Evolutionary conservation across 2,797 vertebrate genomes (phyloP).

Genomic region (Takifugu rubripes): DNA sequence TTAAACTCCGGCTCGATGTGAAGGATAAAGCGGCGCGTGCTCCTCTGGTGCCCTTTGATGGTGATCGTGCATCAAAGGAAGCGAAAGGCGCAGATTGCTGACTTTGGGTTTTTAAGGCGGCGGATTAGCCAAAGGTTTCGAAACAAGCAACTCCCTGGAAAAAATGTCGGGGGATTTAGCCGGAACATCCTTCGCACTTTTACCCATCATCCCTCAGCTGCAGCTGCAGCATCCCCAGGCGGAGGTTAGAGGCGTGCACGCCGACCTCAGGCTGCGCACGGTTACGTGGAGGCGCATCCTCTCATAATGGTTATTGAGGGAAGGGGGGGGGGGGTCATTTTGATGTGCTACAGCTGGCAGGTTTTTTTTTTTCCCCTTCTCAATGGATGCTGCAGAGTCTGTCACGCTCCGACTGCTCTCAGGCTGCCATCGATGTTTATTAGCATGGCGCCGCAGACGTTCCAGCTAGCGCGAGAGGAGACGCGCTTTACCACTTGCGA

Average conservation of each 20-base stretch:
- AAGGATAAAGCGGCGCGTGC: slow-evolving; percentile 22
- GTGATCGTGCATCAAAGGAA: slow-evolving; percentile 44
- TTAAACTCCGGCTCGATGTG: slow-evolving; percentile 38
- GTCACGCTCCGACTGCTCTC: slow-evolving; percentile 66
- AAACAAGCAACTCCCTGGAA: slow-evolving; percentile 32
- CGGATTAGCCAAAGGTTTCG: slow-evolving; percentile 16
- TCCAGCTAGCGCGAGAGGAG: neutral
- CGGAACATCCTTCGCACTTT: slow-evolving; percentile 46
- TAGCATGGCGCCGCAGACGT: slow-evolving; percentile 8
- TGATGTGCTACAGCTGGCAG: slow-evolving; percentile 51
- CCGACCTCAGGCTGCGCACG: slow-evolving; percentile 34
- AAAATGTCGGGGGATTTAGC: slow-evolving; percentile 25
- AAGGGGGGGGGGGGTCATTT: slow-evolving; percentile 40
- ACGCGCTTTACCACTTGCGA: neutral
- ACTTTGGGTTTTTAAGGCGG: slow-evolving; percentile 38
- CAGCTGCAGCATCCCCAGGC: slow-evolving; percentile 9
- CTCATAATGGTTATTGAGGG: slow-evolving; percentile 25
- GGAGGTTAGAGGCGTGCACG: slow-evolving; percentile 38
- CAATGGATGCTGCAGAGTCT: slow-evolving; percentile 53
- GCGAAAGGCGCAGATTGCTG: slow-evolving; percentile 41
- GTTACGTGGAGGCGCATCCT: slow-evolving; percentile 7
- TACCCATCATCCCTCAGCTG: neutral
- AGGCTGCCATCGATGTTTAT: slow-evolving; percentile 45
- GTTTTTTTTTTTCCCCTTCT: slow-evolving; percentile 22
- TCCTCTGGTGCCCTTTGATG: slow-evolving; percentile 53